Percentiles rank a stretch among this genome's conserved stretches.
phyloP scores from a whole-genome alignment of 2,888 invertebrate species.

The Eupithecia vulgata region DNA sequence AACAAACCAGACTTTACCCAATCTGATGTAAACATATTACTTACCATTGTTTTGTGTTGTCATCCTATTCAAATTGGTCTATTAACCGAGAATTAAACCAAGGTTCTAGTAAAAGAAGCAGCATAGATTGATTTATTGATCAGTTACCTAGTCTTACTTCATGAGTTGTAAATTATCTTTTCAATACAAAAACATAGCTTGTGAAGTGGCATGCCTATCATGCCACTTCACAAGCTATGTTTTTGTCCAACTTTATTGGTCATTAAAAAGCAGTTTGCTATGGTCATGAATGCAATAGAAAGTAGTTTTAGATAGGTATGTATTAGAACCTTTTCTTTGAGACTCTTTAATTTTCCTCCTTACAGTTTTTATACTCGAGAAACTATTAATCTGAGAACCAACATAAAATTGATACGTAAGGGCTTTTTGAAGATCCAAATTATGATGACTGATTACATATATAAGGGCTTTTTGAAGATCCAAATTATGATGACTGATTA shows the following conservation, averaged over 20 bases:
- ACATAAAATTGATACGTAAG: background rate
- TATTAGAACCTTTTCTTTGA: background rate
- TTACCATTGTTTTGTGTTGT: slow-evolving; percentile 19
- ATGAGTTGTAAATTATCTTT: background rate
- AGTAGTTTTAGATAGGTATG: background rate
- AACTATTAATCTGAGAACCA: background rate
- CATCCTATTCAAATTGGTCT: background rate
- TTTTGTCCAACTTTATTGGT: background rate
- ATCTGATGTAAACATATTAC: background rate
- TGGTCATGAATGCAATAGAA: background rate
- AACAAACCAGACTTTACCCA: background rate
- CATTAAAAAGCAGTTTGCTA: background rate
- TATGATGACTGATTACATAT: background rate
- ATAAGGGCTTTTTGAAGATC: background rate
- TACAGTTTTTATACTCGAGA: background rate
- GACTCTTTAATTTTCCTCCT: background rate
- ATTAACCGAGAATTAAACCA: background rate
- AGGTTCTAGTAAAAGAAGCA: slow-evolving; percentile 12
- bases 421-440: background rate
- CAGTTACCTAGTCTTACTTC: background rate
- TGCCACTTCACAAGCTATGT: too few relatives aligned
- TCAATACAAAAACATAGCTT: background rate
- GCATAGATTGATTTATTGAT: slow-evolving; percentile 7
- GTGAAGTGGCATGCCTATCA: background rate
- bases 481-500: background rate